These are phyloP conservation scores for Mallateleia sp. DNA, from an alignment of 2,888 invertebrate genomes.

Conservation along the genomic window DNA sequence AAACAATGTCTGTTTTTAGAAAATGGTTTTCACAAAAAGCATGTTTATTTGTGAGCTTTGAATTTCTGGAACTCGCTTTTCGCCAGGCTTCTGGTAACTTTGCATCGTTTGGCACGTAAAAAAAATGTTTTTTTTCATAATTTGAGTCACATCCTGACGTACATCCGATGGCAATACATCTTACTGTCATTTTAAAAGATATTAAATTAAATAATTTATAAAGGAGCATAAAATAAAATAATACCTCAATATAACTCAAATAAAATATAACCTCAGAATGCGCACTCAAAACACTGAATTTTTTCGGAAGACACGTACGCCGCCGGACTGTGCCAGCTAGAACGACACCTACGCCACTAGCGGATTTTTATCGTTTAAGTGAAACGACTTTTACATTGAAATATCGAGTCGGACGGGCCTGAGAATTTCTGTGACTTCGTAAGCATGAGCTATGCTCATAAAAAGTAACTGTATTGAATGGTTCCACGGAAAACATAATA, in stretches of 20 bases:
- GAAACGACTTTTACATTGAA: conserved; percentile 34
- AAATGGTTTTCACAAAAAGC: conserved; percentile 49
- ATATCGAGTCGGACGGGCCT: conserved; percentile 36
- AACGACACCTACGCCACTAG: conserved; percentile 33
- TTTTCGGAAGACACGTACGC: no score
- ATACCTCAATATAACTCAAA: background rate
- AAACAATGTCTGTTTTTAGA: conserved; percentile 34
- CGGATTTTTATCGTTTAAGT: conserved; percentile 28
- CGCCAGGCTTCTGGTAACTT: conserved; percentile 37
- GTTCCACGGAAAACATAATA: conserved; percentile 22
- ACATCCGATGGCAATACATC: conserved; percentile 47
- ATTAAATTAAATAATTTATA: no score
- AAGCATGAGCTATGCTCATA: conserved; percentile 25
- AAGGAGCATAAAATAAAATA: no score
- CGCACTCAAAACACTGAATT: background rate
- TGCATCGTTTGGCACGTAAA: conserved; percentile 38
- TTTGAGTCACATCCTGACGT: conserved; percentile 43
- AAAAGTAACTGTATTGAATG: conserved; percentile 23
- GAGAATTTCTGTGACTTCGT: conserved; percentile 22
- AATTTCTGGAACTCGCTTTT: conserved; percentile 30
- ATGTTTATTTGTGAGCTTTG: conserved; percentile 37
- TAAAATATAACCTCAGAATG: background rate
- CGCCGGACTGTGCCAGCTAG: conserved; percentile 3
- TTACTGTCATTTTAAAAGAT: conserved; percentile 17
- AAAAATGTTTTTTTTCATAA: conserved; percentile 42